A percentile compares a stretch with the other conserved stretches of the same genome.
Evolutionary conservation across 1,140 invertebrate species (phyloP).

Genomic region (Scylla paramamosain): DNA sequence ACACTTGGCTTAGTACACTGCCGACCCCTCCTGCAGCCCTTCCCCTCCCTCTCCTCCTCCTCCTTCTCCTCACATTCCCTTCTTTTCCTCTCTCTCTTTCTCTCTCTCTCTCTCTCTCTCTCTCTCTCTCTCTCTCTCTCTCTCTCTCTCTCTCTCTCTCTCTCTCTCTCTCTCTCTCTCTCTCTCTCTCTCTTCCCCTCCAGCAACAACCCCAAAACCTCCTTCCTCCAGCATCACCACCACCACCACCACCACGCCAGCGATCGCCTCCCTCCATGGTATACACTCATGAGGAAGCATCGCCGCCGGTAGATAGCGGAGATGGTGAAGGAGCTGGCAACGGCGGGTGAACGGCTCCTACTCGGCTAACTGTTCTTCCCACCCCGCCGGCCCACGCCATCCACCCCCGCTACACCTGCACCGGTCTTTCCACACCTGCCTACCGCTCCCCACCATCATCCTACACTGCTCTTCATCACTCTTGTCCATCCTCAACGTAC

Average conservation of each 20-base stretch:
- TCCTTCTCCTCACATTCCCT: neutral
- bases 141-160: neutral
- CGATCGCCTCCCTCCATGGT: neutral
- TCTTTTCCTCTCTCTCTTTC: neutral
- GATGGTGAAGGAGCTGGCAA: neutral
- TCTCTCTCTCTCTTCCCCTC: neutral
- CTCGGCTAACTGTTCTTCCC: neutral
- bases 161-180: neutral
- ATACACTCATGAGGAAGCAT: neutral
- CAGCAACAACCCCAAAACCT: neutral
- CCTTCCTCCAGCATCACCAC: neutral
- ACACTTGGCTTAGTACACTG: constrained; percentile 42
- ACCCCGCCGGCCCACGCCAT: constrained; percentile 10
- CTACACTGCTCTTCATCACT: neutral
- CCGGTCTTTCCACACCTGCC: neutral
- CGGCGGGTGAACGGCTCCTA: neutral
- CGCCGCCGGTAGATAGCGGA: neutral
- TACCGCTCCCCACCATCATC: neutral
- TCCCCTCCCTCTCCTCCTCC: constrained; percentile 1
- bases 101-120: neutral
- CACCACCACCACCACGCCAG: neutral
- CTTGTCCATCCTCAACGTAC: neutral
- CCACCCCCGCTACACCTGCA: constrained; percentile 1
- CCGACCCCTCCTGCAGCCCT: constrained; percentile 5
- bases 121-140: neutral